Evolutionary conservation across 2,113 vertebrate species (phyloP), one percentile per base, ranked within the genome.

Genomic region (Drymodes brunneopygia): DNA sequence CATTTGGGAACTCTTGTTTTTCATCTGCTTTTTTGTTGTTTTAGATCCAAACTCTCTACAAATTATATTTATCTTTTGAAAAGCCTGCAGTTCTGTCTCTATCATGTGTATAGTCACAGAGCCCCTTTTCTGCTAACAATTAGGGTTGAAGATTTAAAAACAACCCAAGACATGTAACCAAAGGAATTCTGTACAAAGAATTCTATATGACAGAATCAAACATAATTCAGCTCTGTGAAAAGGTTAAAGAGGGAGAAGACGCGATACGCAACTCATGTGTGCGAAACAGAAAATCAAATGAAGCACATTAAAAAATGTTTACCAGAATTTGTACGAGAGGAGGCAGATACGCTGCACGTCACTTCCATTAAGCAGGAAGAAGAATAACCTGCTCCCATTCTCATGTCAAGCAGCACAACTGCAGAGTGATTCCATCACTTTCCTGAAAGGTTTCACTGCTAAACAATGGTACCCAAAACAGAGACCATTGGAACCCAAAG

Each of bases 201-300:
- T 28, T 65, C 40, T 72, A 7, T 71, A 42, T 36, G 29, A 77
- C 36, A 73, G n/a, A 82, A 54, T 31, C 80, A 83, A 86, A 56
- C 0, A 1, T 8, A 62, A 57, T 31, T 82, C 35, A 80, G 29
- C 9, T 47, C 35, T 67, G 7, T 45, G 16, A 88, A 64, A n/a
- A 66, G 11, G 2, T 8, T 33, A 38, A n/a, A 53, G 29, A 60
- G 12, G 11, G 6, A 82, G 6, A 88, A 62, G 11, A 80, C 8
- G 3, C 1, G 2, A 33, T 2, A 80, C 31, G 21, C 54, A 81
- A 64, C 5, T 72, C 25, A 54, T 6, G 0, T 7, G 12, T 28
- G 7, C 21, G 72, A 67, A 86, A 17, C 6, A 67, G 28, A 62
- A 81, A 83, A 44, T 0, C 50, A 11, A 5, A 14, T 62, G 80